phyloP scores from a whole-genome alignment of 2,113 vertebrate genomes.

The Oreochromis spilurus region DNA sequence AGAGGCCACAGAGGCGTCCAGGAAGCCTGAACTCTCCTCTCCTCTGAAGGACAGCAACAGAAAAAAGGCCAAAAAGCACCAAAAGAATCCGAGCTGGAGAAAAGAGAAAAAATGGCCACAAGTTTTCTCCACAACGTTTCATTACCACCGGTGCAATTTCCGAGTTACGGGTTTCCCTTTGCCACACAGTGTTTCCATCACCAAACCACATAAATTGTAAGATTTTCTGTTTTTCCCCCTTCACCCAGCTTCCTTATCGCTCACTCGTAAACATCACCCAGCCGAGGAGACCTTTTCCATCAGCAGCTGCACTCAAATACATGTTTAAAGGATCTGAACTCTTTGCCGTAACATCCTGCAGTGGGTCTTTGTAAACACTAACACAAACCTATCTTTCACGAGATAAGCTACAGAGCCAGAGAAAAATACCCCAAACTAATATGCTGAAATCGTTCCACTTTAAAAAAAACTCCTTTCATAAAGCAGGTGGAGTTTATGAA shows the following conservation, averaged over 20 bases:
- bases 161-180: slow-evolving; percentile 12
- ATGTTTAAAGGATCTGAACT: not conserved
- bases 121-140: not conserved
- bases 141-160: slow-evolving; percentile 8
- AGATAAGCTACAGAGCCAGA: not conserved
- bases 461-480: not conserved
- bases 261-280: slow-evolving; percentile 16
- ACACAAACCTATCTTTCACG: not conserved
- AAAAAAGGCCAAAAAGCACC: not conserved
- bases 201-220: slow-evolving; percentile 23
- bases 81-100: not conserved
- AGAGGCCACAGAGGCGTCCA: slow-evolving; percentile 2
- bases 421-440: not conserved
- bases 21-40: not conserved
- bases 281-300: not conserved
- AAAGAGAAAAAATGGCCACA: not conserved
- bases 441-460: not conserved
- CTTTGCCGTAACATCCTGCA: not conserved
- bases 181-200: slow-evolving; percentile 39
- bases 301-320: slow-evolving; percentile 1
- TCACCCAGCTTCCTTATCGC: slow-evolving; percentile 4
- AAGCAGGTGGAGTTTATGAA: not conserved
- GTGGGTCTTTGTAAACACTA: not conserved
- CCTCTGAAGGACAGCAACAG: not conserved
- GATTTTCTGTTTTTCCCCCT: not conserved